These are phyloP conservation scores for Metaphire vulgaris DNA, from an alignment of 1,140 invertebrate species.

Conservation along the genomic window DNA sequence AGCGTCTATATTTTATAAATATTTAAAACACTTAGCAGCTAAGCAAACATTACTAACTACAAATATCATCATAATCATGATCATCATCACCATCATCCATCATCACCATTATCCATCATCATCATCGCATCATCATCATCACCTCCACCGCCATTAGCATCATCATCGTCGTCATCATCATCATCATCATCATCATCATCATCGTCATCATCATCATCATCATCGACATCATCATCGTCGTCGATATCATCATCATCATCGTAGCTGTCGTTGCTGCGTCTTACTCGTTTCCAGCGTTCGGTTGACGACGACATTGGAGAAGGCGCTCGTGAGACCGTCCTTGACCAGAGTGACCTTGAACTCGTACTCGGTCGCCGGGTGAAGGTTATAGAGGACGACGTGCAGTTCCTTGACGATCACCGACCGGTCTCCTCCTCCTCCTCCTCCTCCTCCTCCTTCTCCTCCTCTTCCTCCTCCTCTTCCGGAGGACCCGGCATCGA, in stretches of 20 bases:
- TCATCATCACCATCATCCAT: too few species aligned
- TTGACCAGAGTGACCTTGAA: constrained; percentile 26
- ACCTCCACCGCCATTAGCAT: background rate
- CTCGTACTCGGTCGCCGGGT: constrained; percentile 20
- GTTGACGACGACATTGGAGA: constrained; percentile 19
- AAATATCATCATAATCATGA: too few species aligned
- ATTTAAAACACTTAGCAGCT: too few species aligned
- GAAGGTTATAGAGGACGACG: constrained; percentile 20
- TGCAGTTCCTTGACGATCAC: constrained; percentile 24
- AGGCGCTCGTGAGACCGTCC: constrained; percentile 13
- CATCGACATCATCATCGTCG: background rate
- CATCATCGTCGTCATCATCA: background rate
- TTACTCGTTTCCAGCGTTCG: constrained; percentile 24
- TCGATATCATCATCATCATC: too few species aligned
- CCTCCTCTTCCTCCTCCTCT: too few species aligned
- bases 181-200: constrained; percentile 2
- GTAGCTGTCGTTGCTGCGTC: too few species aligned
- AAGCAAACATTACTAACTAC: too few species aligned
- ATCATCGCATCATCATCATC: too few species aligned
- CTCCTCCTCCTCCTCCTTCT: too few species aligned
- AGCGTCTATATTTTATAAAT: too few species aligned
- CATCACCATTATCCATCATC: too few species aligned
- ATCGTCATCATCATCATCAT: constrained; percentile 1
- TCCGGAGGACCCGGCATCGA: constrained; percentile 1
- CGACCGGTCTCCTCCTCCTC: too few species aligned